Conservation (phyloP, 2,113 vertebrate genomes). For the Chionis minor region DNA sequence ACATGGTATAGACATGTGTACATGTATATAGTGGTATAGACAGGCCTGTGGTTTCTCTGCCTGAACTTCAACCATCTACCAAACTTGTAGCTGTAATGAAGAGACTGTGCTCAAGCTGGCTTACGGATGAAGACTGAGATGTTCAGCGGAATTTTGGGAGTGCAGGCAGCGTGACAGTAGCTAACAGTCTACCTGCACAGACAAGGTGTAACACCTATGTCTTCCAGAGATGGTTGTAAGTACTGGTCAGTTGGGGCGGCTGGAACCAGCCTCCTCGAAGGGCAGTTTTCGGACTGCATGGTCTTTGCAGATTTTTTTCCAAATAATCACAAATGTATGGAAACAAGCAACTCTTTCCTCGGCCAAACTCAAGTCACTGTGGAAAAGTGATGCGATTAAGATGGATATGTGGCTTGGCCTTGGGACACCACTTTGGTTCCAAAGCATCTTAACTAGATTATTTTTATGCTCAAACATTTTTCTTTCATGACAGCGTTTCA, state of each 20-base stretch:
- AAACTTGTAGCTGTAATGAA: not conserved
- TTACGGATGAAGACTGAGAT: not conserved
- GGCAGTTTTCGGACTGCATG: not conserved
- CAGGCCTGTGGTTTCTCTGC: not conserved
- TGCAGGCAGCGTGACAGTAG: not conserved
- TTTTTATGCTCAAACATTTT: not conserved
- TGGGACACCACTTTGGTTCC: not conserved
- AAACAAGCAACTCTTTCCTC: not conserved
- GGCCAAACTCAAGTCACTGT: not conserved
- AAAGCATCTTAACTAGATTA: not conserved
- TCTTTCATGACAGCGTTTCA: not conserved
- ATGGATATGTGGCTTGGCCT: not conserved
- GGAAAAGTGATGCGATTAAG: not conserved
- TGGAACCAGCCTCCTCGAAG: not conserved
- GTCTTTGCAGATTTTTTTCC: not conserved
- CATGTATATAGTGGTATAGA: not conserved
- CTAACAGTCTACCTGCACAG: no score
- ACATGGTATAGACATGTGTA: no score
- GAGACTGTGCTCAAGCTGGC: not conserved
- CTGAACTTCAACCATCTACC: not conserved
- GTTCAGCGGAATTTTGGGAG: not conserved
- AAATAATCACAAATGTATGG: not conserved
- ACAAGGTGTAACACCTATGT: not conserved
- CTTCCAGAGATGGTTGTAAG: not conserved
- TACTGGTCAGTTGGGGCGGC: not conserved